These are phyloP conservation scores for Andrena hattorfiana DNA, from an alignment of 2,888 invertebrate genomes.

Conservation along the genomic window DNA sequence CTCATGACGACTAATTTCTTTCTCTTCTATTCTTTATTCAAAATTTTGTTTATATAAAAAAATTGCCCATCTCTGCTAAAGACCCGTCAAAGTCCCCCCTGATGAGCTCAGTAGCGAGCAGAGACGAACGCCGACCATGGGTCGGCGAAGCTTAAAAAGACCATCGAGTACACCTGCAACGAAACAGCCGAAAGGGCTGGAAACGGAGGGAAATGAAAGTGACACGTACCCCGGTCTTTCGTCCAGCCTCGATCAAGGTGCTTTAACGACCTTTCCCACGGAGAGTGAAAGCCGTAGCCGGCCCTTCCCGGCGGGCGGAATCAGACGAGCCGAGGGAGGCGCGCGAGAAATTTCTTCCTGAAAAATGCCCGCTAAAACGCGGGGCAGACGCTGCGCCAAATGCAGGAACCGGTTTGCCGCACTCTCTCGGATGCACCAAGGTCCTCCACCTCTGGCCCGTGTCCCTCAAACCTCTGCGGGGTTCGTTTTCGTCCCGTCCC, in stretches of 20 bases:
- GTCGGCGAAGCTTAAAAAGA: background rate
- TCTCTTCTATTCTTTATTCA: no score
- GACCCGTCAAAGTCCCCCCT: no score
- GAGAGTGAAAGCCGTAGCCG: constrained; percentile 31
- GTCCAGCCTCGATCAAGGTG: constrained; percentile 12
- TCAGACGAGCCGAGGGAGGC: constrained; percentile 8
- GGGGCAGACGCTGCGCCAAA: constrained; percentile 64
- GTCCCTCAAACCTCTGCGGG: constrained; percentile 45
- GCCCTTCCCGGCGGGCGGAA: constrained; percentile 5
- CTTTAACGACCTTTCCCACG: constrained; percentile 27
- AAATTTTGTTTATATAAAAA: no score
- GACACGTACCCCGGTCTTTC: constrained; percentile 46
- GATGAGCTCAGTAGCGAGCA: background rate
- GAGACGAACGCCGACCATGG: background rate
- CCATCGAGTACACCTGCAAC: constrained; percentile 3
- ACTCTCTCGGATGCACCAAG: constrained; percentile 55
- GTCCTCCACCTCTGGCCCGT: constrained; percentile 56
- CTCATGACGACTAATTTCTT: no score
- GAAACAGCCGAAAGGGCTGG: background rate
- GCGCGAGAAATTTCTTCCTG: constrained; percentile 55
- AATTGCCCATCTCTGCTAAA: no score
- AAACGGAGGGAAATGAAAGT: background rate
- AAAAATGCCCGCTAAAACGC: constrained; percentile 53
- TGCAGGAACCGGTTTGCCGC: constrained; percentile 75
- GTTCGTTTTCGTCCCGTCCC: constrained; percentile 43